Percentiles rank a stretch among this genome's conserved stretches.
phyloP scores from a whole-genome alignment of 2,888 invertebrate genomes.

The Falcaria lacertinaria region DNA sequence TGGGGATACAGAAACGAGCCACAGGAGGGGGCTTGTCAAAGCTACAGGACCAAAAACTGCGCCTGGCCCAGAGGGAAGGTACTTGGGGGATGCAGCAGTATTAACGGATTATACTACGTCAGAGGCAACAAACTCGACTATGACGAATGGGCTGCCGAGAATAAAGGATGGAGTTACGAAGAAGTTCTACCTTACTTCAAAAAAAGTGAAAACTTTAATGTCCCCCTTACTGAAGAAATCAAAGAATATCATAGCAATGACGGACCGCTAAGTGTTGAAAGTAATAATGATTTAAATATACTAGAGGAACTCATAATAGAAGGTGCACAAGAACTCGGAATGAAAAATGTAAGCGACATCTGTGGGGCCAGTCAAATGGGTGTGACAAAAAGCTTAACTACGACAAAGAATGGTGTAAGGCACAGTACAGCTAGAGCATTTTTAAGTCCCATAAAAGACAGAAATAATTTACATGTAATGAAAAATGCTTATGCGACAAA shows the following conservation, averaged over 20 bases:
- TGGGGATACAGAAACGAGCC: conserved; percentile 79
- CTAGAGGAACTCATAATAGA: conserved; percentile 45
- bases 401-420: conserved; percentile 63
- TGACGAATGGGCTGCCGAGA: conserved; percentile 76
- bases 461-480: conserved; percentile 62
- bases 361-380: conserved; percentile 72
- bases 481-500: conserved; percentile 76
- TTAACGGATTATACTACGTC: conserved; percentile 80
- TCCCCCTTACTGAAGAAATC: conserved; percentile 20
- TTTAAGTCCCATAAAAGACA: conserved; percentile 50
- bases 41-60: conserved; percentile 50
- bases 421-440: conserved; percentile 78
- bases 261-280: conserved; percentile 60
- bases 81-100: conserved; percentile 79
- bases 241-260: conserved; percentile 48
- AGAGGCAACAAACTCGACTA: conserved; percentile 76
- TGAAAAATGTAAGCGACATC: conserved; percentile 44
- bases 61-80: conserved; percentile 82
- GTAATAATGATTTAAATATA: conserved; percentile 24
- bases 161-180: conserved; percentile 78
- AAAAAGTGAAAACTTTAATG: conserved; percentile 66
- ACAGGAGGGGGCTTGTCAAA: conserved; percentile 55
- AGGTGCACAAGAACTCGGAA: conserved; percentile 66
- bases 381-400: conserved; percentile 59
- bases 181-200: conserved; percentile 71